These are phyloP conservation scores for Podocnemis expansa DNA, from an alignment of 2,113 vertebrate species.

Conservation along the genomic window DNA sequence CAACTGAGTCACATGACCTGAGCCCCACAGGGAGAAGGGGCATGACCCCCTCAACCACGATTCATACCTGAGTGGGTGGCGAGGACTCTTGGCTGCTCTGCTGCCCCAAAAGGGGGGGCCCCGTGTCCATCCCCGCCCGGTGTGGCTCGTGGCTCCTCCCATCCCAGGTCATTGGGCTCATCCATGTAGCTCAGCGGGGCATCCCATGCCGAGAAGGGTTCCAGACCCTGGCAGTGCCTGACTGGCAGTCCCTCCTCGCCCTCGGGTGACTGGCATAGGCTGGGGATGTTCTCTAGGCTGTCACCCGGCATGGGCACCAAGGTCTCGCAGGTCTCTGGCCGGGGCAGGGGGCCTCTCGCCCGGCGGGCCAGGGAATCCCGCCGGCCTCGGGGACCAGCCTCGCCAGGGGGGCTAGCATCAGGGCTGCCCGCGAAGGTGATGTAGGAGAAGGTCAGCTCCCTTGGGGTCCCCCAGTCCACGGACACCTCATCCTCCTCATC, in stretches of 20 bases:
- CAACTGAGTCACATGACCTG: too few species aligned
- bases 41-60: background rate
- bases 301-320: conserved; percentile 63
- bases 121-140: fast-evolving
- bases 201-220: conserved; percentile 69
- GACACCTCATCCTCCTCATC: conserved; percentile 84
- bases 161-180: background rate
- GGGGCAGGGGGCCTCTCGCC: conserved; percentile 61
- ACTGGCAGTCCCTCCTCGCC: background rate
- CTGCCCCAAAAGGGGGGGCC: background rate
- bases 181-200: conserved; percentile 49
- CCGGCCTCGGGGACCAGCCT: conserved; percentile 44
- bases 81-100: background rate
- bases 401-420: conserved; percentile 70
- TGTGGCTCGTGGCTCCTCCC: background rate
- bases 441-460: conserved; percentile 91
- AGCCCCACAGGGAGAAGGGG: too few species aligned
- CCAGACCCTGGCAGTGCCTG: background rate
- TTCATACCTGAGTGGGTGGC: background rate
- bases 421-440: conserved; percentile 81
- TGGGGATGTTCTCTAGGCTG: conserved; percentile 71
- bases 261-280: conserved; percentile 67
- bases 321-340: conserved; percentile 76
- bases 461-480: conserved; percentile 85
- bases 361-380: conserved; percentile 51